Evolutionary conservation across 2,888 invertebrate genomes (phyloP).

Genomic region (Tetramorium bicarinatum): DNA sequence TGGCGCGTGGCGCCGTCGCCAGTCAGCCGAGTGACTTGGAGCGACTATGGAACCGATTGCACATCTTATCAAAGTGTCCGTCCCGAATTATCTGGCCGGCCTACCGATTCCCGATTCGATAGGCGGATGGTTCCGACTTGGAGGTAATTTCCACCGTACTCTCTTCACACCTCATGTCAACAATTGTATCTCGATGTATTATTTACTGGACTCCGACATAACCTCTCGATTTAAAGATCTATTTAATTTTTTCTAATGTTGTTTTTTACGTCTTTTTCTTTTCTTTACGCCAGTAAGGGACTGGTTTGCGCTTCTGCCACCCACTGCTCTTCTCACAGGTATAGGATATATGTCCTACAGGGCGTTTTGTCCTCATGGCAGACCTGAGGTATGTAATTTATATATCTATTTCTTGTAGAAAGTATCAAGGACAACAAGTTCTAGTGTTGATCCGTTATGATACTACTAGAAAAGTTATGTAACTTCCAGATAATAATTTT

Average conservation of each 20-base stretch:
- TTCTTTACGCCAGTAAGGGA: constrained; percentile 90
- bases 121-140: constrained; percentile 95
- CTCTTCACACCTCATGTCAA: background rate
- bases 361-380: constrained; percentile 91
- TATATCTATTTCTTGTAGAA: background rate
- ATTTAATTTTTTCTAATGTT: constrained; percentile 1
- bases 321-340: constrained; percentile 93
- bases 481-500: constrained; percentile 40
- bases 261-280: background rate
- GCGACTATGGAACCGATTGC: constrained; percentile 92
- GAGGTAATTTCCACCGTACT: constrained; percentile 88
- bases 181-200: background rate
- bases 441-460: background rate
- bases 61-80: constrained; percentile 91
- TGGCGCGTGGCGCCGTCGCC: background rate
- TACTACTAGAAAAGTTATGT: constrained; percentile 56
- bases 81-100: constrained; percentile 94
- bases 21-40: constrained; percentile 39
- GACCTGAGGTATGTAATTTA: constrained; percentile 82
- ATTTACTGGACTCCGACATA: background rate
- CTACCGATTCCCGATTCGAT: constrained; percentile 94
- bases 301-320: constrained; percentile 94
- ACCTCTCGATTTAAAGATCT: constrained; percentile 17
- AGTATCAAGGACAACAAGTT: constrained; percentile 51
- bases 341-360: constrained; percentile 93